Percentiles rank a stretch among this genome's conserved stretches.
Evolutionary conservation across 2,888 invertebrate genomes (phyloP).

Genomic region (Andrena marginata): DNA sequence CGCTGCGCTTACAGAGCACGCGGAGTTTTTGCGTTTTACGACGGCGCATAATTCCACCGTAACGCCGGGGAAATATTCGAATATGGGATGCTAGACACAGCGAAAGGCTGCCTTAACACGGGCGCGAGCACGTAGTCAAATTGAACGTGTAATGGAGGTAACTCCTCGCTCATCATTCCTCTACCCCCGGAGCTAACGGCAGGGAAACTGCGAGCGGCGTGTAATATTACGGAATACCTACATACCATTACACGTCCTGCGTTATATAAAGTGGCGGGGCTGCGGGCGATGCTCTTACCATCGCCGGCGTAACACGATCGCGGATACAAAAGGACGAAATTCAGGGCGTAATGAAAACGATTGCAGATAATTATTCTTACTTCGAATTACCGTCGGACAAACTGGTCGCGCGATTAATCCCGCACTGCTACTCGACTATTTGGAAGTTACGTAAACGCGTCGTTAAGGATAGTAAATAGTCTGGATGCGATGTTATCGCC

Average conservation of each 20-base stretch:
- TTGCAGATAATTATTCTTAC: slow-evolving; percentile 31
- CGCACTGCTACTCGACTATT: not conserved
- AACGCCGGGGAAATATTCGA: slow-evolving; percentile 35
- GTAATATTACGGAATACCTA: slow-evolving; percentile 81
- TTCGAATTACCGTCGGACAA: slow-evolving; percentile 6
- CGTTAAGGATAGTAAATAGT: not conserved
- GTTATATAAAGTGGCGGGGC: slow-evolving; percentile 51
- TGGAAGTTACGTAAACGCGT: not conserved
- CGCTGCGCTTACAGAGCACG: not conserved
- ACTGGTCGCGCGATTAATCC: slow-evolving; percentile 1
- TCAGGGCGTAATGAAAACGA: slow-evolving; percentile 10
- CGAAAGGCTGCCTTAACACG: slow-evolving; percentile 28
- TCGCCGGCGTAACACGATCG: slow-evolving; percentile 15
- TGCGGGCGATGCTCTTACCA: slow-evolving; percentile 12
- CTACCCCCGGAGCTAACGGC: slow-evolving; percentile 48
- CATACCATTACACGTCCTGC: slow-evolving; percentile 59
- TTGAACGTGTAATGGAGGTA: slow-evolving; percentile 69
- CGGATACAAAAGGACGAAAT: slow-evolving; percentile 35
- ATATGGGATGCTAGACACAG: slow-evolving; percentile 8
- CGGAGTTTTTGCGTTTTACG: slow-evolving; percentile 16
- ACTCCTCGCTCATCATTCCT: slow-evolving; percentile 68
- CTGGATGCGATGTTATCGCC: not conserved
- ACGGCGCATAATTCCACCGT: slow-evolving; percentile 22
- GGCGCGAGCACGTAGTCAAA: slow-evolving; percentile 49
- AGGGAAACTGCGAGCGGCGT: slow-evolving; percentile 73